These are phyloP conservation scores for Melanotaenia duboulayi DNA, from an alignment of 2,113 vertebrate genomes.

Conservation along the genomic window DNA sequence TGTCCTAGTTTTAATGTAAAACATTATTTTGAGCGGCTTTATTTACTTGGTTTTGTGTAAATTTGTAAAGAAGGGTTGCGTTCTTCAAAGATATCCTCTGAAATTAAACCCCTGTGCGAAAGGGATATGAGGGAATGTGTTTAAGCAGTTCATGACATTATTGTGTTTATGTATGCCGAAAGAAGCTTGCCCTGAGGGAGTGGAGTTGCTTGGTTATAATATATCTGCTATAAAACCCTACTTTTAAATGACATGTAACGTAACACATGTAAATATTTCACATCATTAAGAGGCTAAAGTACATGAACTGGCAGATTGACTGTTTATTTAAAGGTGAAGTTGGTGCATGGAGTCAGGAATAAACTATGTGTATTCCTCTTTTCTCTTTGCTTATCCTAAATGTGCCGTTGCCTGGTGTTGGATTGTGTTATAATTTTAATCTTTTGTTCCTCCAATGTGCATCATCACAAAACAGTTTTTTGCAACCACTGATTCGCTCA, in stretches of 20 bases:
- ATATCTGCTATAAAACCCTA: slow-evolving; percentile 46
- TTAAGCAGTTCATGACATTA: slow-evolving; percentile 32
- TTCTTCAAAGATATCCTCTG: neutral
- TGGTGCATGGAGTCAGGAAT: no score
- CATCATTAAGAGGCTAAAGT: no score
- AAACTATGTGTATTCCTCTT: no score
- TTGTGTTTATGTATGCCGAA: slow-evolving; percentile 26
- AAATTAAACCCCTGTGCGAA: slow-evolving; percentile 2
- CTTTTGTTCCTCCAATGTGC: no score
- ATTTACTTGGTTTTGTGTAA: slow-evolving; percentile 11
- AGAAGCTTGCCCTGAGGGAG: slow-evolving; percentile 41
- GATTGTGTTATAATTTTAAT: no score
- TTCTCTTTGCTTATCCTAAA: no score
- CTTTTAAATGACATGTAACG: no score
- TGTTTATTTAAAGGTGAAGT: no score
- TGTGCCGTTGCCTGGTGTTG: no score
- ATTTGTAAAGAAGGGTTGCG: slow-evolving; percentile 9
- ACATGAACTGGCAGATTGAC: neutral
- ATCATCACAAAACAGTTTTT: no score
- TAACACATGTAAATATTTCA: no score
- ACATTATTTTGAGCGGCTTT: slow-evolving; percentile 16
- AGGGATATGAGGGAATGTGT: slow-evolving; percentile 28
- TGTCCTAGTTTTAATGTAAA: slow-evolving; percentile 31
- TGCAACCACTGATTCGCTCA: no score
- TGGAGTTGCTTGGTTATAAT: slow-evolving; percentile 17